These are phyloP conservation scores for Trachymyrmex cornetzi DNA, from an alignment of 1,140 invertebrate genomes.

Conservation along the genomic window DNA sequence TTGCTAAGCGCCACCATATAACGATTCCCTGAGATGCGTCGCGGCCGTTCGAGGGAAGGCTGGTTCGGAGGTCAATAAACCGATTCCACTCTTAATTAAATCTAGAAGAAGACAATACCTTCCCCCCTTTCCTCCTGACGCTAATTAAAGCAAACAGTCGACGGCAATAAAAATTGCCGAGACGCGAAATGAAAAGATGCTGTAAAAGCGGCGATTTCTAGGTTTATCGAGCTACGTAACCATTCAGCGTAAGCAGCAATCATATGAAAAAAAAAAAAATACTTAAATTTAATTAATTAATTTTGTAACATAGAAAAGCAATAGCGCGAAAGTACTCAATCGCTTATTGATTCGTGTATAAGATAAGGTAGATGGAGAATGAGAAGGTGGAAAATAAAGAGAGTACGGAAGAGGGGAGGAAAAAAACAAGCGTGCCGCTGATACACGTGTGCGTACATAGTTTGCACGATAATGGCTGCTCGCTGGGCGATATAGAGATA, in stretches of 20 bases:
- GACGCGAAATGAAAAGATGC: slow-evolving; percentile 24
- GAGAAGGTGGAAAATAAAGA: slow-evolving; percentile 1
- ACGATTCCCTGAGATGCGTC: slow-evolving; percentile 64
- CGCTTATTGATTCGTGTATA: slow-evolving; percentile 32
- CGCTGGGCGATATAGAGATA: slow-evolving; percentile 75
- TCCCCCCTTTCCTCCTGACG: slow-evolving; percentile 14
- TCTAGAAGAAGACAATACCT: slow-evolving; percentile 79
- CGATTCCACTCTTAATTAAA: slow-evolving; percentile 84
- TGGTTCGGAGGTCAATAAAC: slow-evolving; percentile 78
- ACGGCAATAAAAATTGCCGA: slow-evolving; percentile 77
- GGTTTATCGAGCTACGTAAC: slow-evolving; percentile 66
- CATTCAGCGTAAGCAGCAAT: neutral
- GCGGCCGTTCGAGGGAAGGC: neutral
- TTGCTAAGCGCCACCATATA: slow-evolving; percentile 77
- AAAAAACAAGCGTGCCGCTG: slow-evolving; percentile 64
- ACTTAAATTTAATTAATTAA: slow-evolving; percentile 32
- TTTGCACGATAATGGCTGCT: slow-evolving; percentile 79
- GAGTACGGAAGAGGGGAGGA: neutral
- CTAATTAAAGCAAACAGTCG: slow-evolving; percentile 84
- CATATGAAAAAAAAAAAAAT: too few relatives aligned
- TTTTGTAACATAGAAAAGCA: neutral
- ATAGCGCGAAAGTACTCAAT: slow-evolving; percentile 1
- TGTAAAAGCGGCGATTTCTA: slow-evolving; percentile 74
- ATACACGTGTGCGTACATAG: slow-evolving; percentile 73
- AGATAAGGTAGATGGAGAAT: slow-evolving; percentile 31